These are phyloP conservation scores for Thunnus thynnus DNA, from an alignment of 2,113 vertebrate genomes.

Conservation along the genomic window DNA sequence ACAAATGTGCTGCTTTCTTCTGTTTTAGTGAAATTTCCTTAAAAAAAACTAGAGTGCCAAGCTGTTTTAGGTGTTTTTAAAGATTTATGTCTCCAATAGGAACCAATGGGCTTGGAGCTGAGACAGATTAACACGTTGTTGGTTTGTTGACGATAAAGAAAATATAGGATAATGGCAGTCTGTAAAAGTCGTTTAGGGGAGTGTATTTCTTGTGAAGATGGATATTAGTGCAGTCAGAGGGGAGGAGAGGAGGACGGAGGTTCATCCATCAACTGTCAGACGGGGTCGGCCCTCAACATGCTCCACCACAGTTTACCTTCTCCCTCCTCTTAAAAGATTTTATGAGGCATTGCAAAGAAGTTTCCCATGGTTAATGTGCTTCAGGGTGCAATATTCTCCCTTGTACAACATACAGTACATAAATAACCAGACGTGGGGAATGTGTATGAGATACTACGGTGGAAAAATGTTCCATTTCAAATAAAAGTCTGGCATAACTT, in stretches of 20 bases:
- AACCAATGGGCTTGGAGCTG: too few relatives aligned
- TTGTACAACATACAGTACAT: constrained; percentile 11
- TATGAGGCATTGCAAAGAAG: constrained; percentile 44
- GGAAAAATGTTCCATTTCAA: constrained; percentile 10
- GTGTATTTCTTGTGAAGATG: too few relatives aligned
- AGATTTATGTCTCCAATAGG: too few relatives aligned
- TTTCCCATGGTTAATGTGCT: constrained; percentile 26
- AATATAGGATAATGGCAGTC: too few relatives aligned
- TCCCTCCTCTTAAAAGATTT: constrained; percentile 46
- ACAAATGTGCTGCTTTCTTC: too few relatives aligned
- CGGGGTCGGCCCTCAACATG: neutral
- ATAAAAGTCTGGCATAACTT: neutral
- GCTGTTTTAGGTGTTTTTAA: too few relatives aligned
- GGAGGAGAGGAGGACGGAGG: constrained; percentile 3
- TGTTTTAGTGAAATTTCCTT: too few relatives aligned
- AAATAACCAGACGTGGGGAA: neutral
- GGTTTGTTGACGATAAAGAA: too few relatives aligned
- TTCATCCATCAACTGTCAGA: constrained; percentile 38
- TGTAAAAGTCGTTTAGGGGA: too few relatives aligned
- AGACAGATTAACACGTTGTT: too few relatives aligned
- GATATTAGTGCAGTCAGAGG: constrained; percentile 1
- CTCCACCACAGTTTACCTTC: constrained; percentile 25
- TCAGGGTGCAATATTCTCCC: neutral
- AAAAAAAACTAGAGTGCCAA: too few relatives aligned
- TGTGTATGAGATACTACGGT: neutral